Conservation (phyloP, 2,888 invertebrate species). For the Hypselothyrea guttata region DNA sequence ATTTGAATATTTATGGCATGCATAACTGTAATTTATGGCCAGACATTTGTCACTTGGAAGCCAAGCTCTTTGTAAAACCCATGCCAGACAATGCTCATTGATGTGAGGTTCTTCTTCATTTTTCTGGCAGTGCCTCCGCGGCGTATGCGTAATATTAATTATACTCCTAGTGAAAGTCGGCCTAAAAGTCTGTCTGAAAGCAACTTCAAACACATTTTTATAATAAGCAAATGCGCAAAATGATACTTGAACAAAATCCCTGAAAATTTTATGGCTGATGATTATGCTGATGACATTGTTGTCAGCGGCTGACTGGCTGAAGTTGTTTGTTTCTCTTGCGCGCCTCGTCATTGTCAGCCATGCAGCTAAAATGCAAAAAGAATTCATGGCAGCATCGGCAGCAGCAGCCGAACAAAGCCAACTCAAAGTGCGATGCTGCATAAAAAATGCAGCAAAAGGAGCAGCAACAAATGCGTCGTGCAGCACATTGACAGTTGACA, state of each 20-base stretch:
- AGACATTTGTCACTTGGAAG: constrained; percentile 73
- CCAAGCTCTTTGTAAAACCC: constrained; percentile 20
- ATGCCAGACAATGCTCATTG: too few species aligned
- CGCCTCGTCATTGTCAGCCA: constrained; percentile 50
- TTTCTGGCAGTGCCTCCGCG: constrained; percentile 7
- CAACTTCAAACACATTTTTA: constrained; percentile 44
- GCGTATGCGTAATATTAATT: constrained; percentile 64
- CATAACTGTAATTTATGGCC: constrained; percentile 80
- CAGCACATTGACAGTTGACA: constrained; percentile 76
- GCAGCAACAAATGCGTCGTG: constrained; percentile 40
- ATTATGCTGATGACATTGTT: constrained; percentile 74
- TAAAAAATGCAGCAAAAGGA: constrained; percentile 69
- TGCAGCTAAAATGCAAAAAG: constrained; percentile 52
- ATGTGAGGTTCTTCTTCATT: neutral
- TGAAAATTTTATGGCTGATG: constrained; percentile 55
- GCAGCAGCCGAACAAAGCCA: constrained; percentile 63
- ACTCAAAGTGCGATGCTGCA: constrained; percentile 73
- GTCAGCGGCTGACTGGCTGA: constrained; percentile 38
- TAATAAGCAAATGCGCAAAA: constrained; percentile 14
- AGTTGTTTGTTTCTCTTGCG: neutral
- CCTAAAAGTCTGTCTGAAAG: neutral
- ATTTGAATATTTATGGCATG: constrained; percentile 78
- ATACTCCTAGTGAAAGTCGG: constrained; percentile 21
- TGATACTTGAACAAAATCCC: constrained; percentile 19
- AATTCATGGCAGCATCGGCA: constrained; percentile 50